Percentiles rank a stretch among this genome's conserved stretches.
Conservation (phyloP, 2,888 invertebrate species). For the Strigamia crassipes region DNA sequence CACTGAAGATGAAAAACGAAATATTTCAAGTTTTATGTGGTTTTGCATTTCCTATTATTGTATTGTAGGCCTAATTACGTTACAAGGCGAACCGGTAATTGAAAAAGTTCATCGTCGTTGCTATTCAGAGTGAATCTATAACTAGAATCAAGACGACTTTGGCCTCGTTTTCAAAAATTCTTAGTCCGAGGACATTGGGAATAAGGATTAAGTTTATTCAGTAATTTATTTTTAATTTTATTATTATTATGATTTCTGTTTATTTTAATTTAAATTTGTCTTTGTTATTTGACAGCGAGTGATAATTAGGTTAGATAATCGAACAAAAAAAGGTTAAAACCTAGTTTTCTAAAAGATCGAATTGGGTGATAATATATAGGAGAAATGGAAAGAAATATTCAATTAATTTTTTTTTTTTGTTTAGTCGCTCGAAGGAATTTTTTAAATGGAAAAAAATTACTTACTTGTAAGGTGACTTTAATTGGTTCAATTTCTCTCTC, state of each 20-base stretch:
- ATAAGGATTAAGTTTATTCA: background rate
- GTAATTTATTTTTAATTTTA: background rate
- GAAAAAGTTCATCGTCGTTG: constrained; percentile 23
- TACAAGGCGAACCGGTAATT: constrained; percentile 19
- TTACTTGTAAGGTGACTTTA: constrained; percentile 87
- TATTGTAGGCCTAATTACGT: background rate
- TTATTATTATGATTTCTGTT: background rate
- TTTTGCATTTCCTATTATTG: background rate
- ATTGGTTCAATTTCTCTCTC: constrained; percentile 84
- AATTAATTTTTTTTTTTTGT: background rate
- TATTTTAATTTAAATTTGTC: background rate
- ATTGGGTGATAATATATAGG: no score
- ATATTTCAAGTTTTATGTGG: no score
- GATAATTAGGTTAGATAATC: constrained; percentile 23
- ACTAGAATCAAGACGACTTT: constrained; percentile 24
- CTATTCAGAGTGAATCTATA: constrained; percentile 40
- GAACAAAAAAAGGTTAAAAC: background rate
- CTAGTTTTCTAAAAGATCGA: background rate
- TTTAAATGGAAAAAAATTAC: background rate
- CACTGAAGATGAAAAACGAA: no score
- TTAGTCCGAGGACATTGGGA: background rate
- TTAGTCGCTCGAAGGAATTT: no score
- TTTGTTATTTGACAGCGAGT: background rate
- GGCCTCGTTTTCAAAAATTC: constrained; percentile 1
- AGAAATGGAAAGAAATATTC: background rate